Evolutionary conservation across 2,113 vertebrate species (phyloP).

Genomic region (Barbus barbus): DNA sequence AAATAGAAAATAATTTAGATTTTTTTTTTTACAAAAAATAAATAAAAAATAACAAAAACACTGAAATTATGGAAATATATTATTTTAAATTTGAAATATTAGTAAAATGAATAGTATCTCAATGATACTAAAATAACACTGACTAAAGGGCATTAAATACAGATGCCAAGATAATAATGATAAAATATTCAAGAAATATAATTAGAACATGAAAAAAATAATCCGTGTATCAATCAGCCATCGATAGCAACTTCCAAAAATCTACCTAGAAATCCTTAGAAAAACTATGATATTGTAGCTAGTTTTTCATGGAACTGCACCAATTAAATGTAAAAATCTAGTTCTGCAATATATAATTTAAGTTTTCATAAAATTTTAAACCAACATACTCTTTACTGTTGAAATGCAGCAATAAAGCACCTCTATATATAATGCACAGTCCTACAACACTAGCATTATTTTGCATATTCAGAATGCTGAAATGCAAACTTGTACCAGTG

Average conservation of each 20-base stretch:
- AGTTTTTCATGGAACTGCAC: neutral
- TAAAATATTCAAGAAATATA: neutral
- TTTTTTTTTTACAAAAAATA: too few species aligned
- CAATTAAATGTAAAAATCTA: neutral
- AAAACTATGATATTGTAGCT: neutral
- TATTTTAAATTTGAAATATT: too few species aligned
- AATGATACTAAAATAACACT: neutral
- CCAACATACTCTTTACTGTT: neutral
- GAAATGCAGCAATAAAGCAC: neutral
- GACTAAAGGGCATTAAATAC: neutral
- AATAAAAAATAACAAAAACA: too few species aligned
- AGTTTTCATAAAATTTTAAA: neutral
- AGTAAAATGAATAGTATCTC: neutral
- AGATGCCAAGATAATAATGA: neutral
- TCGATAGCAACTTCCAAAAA: neutral
- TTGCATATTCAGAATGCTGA: conserved; percentile 5
- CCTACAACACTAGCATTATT: neutral
- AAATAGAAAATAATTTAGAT: too few species aligned
- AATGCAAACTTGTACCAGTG: conserved; percentile 17
- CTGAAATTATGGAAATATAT: too few species aligned
- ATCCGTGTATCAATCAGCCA: neutral
- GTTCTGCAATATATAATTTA: neutral
- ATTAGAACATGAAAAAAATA: too few species aligned
- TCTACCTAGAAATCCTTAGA: neutral
- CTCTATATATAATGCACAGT: neutral